These are phyloP conservation scores for Pollachius pollachius DNA, from an alignment of 2,113 vertebrate species.

Conservation along the genomic window DNA sequence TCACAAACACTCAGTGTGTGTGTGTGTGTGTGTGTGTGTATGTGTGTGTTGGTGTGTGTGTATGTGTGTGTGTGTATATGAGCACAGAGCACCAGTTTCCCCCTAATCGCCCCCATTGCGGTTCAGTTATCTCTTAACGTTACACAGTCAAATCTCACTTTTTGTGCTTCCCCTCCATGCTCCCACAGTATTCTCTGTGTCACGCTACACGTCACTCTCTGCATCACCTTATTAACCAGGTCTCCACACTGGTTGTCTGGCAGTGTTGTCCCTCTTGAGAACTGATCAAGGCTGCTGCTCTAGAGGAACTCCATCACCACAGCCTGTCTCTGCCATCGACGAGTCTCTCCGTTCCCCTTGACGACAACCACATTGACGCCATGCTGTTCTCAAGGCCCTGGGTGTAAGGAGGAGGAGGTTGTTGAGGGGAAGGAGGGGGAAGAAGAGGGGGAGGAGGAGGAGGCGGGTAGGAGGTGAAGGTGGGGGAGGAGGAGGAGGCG, in stretches of 20 bases:
- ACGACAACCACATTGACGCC: neutral
- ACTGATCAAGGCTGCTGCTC: neutral
- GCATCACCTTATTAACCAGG: no score
- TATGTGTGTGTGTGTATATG: no score
- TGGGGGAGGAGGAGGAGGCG: no score
- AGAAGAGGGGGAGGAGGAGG: no score
- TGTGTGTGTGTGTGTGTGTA: conserved; percentile 8
- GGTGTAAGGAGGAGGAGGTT: no score
- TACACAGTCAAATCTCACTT: conserved; percentile 44
- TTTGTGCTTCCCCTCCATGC: conserved; percentile 1
- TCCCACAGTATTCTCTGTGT: no score
- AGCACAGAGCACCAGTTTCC: neutral
- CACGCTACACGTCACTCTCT: no score
- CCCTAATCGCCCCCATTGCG: conserved; percentile 6
- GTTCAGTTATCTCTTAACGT: neutral
- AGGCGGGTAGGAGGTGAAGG: no score
- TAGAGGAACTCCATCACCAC: no score
- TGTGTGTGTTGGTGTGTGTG: conserved; percentile 17
- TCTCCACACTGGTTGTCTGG: neutral
- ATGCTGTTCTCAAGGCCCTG: neutral
- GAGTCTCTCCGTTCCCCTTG: neutral
- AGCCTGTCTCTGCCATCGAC: neutral
- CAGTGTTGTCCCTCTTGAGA: neutral
- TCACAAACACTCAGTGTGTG: neutral
- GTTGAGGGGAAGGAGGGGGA: no score